Evolutionary conservation across 2,888 invertebrate species (phyloP).

Genomic region (Cylindroiulus punctatus): DNA sequence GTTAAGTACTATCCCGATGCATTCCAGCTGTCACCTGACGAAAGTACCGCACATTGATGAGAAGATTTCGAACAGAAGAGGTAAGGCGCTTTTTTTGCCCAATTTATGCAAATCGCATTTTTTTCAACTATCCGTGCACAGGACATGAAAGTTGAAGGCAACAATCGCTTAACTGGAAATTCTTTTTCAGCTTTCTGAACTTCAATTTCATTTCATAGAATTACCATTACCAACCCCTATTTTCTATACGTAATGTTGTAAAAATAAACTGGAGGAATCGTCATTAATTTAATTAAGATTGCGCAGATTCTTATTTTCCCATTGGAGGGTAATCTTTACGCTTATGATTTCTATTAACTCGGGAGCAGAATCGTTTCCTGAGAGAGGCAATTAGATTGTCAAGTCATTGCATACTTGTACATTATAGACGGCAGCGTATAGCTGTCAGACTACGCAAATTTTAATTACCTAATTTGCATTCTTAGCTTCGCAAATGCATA

Average conservation of each 20-base stretch:
- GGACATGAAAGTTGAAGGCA: too few species aligned
- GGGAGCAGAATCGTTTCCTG: background rate
- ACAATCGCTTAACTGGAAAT: too few species aligned
- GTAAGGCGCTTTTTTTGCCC: too few species aligned
- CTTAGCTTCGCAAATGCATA: background rate
- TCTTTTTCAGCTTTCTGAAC: too few species aligned
- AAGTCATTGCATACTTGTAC: background rate
- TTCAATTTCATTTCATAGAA: too few species aligned
- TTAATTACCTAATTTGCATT: constrained; percentile 28
- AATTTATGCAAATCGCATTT: too few species aligned
- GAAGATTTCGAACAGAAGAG: background rate
- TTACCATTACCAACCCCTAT: too few species aligned
- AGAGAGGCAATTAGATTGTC: constrained; percentile 1
- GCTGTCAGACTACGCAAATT: background rate
- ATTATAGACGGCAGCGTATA: background rate
- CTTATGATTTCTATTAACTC: background rate
- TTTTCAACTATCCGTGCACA: too few species aligned
- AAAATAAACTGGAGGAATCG: constrained; percentile 4
- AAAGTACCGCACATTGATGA: background rate
- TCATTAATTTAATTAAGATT: background rate
- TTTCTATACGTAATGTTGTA: background rate
- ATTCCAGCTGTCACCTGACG: background rate
- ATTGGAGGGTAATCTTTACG: background rate
- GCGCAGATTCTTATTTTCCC: background rate
- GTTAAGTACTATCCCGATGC: background rate